Base-by-base conservation (phyloP, 2,113 vertebrate species). In the Ophiodon elongatus region DNA sequence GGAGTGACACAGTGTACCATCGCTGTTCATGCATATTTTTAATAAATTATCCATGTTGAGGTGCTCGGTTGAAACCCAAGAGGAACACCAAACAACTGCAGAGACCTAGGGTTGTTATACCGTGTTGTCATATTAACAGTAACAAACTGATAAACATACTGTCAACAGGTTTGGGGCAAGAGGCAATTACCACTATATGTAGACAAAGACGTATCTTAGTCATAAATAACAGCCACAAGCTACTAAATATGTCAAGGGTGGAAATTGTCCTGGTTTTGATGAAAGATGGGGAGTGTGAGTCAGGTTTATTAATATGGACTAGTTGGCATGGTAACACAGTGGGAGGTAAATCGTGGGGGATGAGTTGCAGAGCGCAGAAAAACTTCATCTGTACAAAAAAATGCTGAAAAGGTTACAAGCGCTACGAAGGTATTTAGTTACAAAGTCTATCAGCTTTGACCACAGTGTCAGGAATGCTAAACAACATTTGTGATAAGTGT, bases 281-380 rank as follows among this genome's bases (percentile, higher is more conserved):
- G 21, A 78, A 76, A 80, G 64, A 86, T 62, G n/a, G 37, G n/a
- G 23, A 67, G 43, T 56, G 72, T 82, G 47, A 83, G 33, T 78
- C 43, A 78, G 67, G 59, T 74, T 79, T 80, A 80, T 79, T 79
- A 76, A 83, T 91, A 59, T 65, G 39, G 29, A 82, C 29, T 31
- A 21, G 83, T 78, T 29, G 33, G 59, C 85, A 87, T 78, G 72
- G 82, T 63, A 82, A 87, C 50, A 19, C 60, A 72, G 73, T 64
- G n/a, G 67, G 73, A 69, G 72, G 82, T 76, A 62, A 79, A 71
- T 71, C 6, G 23, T 45, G 25, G 41, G 60, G 59, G 65, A 76
- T 85, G 59, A 67, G n/a, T 63, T 69, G 57, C 25, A 71, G 47
- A 77, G 52, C 17, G 69, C 27, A 65, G 29, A 80, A 74, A 77